Evolutionary conservation across 1,140 invertebrate species (phyloP).

Genomic region (Drosophila funebris): DNA sequence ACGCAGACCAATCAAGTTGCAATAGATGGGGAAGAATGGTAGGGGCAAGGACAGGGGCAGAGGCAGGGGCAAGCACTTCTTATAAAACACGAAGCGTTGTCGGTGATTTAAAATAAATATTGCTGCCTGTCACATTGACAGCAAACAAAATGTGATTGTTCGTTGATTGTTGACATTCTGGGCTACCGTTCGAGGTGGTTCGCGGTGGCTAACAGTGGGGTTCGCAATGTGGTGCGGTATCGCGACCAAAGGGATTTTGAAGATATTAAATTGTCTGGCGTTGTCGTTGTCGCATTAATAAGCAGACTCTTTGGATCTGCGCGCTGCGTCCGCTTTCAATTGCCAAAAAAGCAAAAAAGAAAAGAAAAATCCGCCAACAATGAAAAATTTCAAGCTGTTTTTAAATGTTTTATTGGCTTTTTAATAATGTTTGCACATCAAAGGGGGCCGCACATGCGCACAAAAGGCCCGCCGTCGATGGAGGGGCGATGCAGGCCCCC

Average conservation of each 20-base stretch:
- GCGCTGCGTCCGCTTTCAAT: slow-evolving; percentile 50
- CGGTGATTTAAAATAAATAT: slow-evolving; percentile 82
- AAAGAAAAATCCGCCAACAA: slow-evolving; percentile 52
- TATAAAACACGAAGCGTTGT: slow-evolving; percentile 33
- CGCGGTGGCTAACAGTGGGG: slow-evolving; percentile 25
- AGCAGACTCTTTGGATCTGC: slow-evolving; percentile 55
- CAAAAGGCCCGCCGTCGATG: slow-evolving; percentile 34
- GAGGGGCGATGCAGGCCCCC: not conserved
- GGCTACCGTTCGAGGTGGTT: slow-evolving; percentile 49
- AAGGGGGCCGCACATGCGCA: slow-evolving; percentile 63
- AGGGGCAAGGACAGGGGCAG: slow-evolving; percentile 1
- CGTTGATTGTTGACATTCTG: slow-evolving; percentile 79
- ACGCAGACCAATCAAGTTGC: slow-evolving; percentile 57
- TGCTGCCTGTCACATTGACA: slow-evolving; percentile 79
- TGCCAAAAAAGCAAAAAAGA: slow-evolving; percentile 52
- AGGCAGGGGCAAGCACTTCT: slow-evolving; percentile 16
- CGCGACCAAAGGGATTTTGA: slow-evolving; percentile 58
- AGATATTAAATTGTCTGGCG: slow-evolving; percentile 80
- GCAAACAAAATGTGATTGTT: slow-evolving; percentile 81
- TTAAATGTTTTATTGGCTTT: slow-evolving; percentile 82
- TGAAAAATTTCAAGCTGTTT: slow-evolving; percentile 82
- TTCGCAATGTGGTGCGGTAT: slow-evolving; percentile 29
- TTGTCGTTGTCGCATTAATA: slow-evolving; percentile 79
- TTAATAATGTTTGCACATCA: slow-evolving; percentile 80
- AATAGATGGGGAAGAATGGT: slow-evolving; percentile 10